Percentiles rank a stretch among this genome's conserved stretches.
Conservation (phyloP, 1,140 invertebrate species). For the Oryctes rhinoceros region DNA sequence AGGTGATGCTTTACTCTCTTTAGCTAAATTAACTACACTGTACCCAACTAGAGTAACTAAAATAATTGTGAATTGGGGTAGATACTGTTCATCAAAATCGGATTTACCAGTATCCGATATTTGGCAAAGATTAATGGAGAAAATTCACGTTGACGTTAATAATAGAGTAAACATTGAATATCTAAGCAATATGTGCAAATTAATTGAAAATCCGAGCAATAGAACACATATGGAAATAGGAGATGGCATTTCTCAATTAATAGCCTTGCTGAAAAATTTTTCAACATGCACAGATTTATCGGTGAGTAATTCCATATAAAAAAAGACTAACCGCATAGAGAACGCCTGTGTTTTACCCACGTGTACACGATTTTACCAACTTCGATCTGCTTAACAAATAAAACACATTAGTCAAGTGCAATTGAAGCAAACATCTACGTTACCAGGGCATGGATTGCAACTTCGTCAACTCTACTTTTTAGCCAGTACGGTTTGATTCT, state of each 20-base stretch:
- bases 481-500: too few species aligned
- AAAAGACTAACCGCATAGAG: too few species aligned
- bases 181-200: conserved; percentile 53
- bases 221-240: conserved; percentile 48
- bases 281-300: conserved; percentile 41
- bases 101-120: conserved; percentile 56
- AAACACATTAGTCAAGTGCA: too few species aligned
- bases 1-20: conserved; percentile 52
- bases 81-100: conserved; percentile 50
- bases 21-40: conserved; percentile 51
- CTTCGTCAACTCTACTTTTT: too few species aligned
- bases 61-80: conserved; percentile 56
- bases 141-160: conserved; percentile 11
- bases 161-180: conserved; percentile 46
- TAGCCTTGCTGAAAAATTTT: conserved; percentile 50
- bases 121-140: conserved; percentile 50
- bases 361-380: too few species aligned
- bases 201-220: conserved; percentile 53
- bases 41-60: conserved; percentile 53
- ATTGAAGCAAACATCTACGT: too few species aligned
- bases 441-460: too few species aligned
- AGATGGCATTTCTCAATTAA: conserved; percentile 48
- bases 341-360: too few species aligned
- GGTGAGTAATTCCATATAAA: conserved; percentile 33
- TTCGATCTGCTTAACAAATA: too few species aligned